Percentiles rank a stretch among this genome's conserved stretches.
Conservation (phyloP, 2,888 invertebrate genomes). For the Galeruca laticollis region DNA sequence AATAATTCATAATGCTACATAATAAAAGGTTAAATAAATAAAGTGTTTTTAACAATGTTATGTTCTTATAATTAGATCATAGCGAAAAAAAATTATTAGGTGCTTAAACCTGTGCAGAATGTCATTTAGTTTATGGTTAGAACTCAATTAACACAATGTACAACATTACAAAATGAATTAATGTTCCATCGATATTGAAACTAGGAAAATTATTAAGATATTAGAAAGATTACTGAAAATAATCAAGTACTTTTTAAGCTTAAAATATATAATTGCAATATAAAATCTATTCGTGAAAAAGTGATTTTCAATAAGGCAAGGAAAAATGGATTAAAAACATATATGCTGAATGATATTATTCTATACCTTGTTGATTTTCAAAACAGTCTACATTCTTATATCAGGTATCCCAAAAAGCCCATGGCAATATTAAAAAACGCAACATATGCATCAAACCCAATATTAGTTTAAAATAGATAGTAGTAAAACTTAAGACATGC, state of each 20-base stretch:
- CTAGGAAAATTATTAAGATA: no score
- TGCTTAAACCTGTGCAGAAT: no score
- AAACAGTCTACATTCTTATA: constrained; percentile 23
- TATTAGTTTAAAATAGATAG: constrained; percentile 21
- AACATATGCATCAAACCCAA: constrained; percentile 32
- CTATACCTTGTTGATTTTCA: not conserved
- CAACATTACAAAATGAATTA: no score
- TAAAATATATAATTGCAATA: not conserved
- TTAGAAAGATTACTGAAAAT: no score
- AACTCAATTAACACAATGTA: no score
- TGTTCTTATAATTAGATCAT: no score
- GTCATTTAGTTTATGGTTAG: no score
- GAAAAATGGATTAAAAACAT: not conserved
- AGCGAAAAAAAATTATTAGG: no score
- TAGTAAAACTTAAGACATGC: constrained; percentile 29
- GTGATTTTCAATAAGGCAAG: not conserved
- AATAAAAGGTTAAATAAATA: no score
- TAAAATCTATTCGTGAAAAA: not conserved
- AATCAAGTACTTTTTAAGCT: not conserved
- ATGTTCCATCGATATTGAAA: no score
- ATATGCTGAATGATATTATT: not conserved
- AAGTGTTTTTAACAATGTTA: no score
- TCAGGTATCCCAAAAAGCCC: constrained; percentile 43
- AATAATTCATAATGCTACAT: no score
- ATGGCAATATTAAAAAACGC: constrained; percentile 24